These are phyloP conservation scores for Drosophila oshimai DNA, from an alignment of 1,140 invertebrate genomes.

Conservation along the genomic window DNA sequence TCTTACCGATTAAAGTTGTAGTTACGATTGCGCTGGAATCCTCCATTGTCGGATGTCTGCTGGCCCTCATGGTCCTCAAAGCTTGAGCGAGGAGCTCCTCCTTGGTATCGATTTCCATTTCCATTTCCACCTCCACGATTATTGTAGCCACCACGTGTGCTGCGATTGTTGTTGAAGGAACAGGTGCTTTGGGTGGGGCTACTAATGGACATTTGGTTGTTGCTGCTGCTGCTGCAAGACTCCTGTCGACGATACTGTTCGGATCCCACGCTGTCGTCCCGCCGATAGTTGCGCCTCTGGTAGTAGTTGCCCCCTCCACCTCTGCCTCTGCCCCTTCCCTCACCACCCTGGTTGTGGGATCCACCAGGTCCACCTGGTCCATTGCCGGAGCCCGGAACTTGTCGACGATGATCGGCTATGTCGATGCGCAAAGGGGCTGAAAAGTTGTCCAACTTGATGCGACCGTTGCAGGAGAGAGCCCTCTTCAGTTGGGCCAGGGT, in stretches of 20 bases:
- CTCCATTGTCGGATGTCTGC: constrained; percentile 3
- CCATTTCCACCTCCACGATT: constrained; percentile 9
- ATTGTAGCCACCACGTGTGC: constrained; percentile 1
- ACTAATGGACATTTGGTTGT: constrained; percentile 7
- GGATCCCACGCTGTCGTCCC: constrained; percentile 50
- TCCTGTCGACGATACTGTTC: constrained; percentile 25
- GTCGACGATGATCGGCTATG: constrained; percentile 91
- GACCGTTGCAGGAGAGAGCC: constrained; percentile 91
- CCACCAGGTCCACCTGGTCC: constrained; percentile 5
- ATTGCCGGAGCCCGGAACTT: background rate
- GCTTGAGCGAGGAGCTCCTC: constrained; percentile 1
- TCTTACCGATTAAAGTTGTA: constrained; percentile 51
- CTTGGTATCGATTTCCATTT: constrained; percentile 25
- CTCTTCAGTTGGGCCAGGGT: constrained; percentile 89
- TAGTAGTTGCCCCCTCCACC: constrained; percentile 30
- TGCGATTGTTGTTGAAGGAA: constrained; percentile 11
- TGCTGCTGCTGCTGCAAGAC: background rate
- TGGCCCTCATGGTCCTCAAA: constrained; percentile 17
- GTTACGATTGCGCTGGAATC: constrained; percentile 48
- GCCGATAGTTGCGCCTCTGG: constrained; percentile 45
- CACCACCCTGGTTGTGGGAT: background rate
- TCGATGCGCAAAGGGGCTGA: constrained; percentile 89
- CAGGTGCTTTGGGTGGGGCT: constrained; percentile 37
- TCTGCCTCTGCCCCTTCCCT: constrained; percentile 59
- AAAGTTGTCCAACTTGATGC: constrained; percentile 87